Conservation (phyloP, 2,888 invertebrate species). For the Sericinus montela region DNA sequence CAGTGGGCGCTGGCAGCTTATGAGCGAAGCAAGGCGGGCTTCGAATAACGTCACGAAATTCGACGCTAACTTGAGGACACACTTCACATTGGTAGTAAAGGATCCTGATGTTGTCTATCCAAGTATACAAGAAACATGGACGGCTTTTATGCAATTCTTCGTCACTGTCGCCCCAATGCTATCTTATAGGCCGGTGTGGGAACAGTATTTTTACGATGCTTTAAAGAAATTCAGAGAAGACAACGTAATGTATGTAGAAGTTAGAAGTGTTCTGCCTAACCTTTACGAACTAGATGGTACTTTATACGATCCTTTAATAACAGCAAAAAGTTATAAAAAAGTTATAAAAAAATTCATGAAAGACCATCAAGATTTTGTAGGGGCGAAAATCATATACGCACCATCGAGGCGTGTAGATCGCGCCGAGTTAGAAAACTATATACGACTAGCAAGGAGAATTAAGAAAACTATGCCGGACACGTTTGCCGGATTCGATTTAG, state of each 20-base stretch:
- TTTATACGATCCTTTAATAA: constrained; percentile 70
- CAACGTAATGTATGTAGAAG: constrained; percentile 84
- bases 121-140: constrained; percentile 80
- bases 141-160: constrained; percentile 78
- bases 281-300: constrained; percentile 84
- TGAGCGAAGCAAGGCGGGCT: constrained; percentile 57
- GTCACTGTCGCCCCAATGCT: constrained; percentile 71
- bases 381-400: constrained; percentile 84
- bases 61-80: constrained; percentile 70
- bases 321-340: constrained; percentile 79
- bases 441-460: constrained; percentile 53
- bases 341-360: constrained; percentile 76
- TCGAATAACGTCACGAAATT: constrained; percentile 62
- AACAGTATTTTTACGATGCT: constrained; percentile 82
- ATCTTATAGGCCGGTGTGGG: constrained; percentile 82
- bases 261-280: constrained; percentile 81
- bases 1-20: constrained; percentile 60
- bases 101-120: constrained; percentile 65
- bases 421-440: constrained; percentile 56
- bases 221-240: constrained; percentile 81
- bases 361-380: constrained; percentile 82
- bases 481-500: constrained; percentile 89
- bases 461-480: constrained; percentile 80
- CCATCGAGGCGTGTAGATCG: constrained; percentile 71
- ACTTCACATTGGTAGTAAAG: constrained; percentile 77